Evolutionary conservation across 2,113 vertebrate species (phyloP).

Genomic region (Oryzias woworae): DNA sequence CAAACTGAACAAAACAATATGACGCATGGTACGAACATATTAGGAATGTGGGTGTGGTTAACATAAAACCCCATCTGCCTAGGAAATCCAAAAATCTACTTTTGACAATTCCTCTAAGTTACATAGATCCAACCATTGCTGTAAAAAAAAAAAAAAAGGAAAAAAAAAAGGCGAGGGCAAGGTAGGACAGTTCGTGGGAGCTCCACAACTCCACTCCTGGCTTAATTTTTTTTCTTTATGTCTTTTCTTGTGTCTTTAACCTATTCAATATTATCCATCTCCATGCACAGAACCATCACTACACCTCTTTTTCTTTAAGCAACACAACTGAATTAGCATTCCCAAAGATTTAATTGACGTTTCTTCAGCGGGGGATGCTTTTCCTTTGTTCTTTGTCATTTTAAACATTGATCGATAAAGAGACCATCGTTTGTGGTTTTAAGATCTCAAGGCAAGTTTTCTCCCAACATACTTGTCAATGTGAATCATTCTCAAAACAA

Average conservation of each 20-base stretch:
- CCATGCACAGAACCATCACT: not conserved
- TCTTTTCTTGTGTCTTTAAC: conserved; percentile 22
- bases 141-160: too few species aligned
- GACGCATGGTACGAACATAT: too few species aligned
- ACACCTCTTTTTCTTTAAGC: conserved; percentile 9
- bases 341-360: conserved; percentile 35
- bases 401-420: conserved; percentile 34
- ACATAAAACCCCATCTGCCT: too few species aligned
- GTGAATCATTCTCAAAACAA: conserved; percentile 12
- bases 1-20: too few species aligned
- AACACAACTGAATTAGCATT: conserved; percentile 35
- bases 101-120: too few species aligned
- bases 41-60: too few species aligned
- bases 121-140: too few species aligned
- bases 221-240: not conserved
- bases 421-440: not conserved
- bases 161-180: too few species aligned
- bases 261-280: conserved; percentile 2
- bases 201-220: too few species aligned
- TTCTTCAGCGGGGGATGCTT: conserved; percentile 11
- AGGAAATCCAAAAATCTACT: too few species aligned
- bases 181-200: too few species aligned
- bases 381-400: conserved; percentile 21
- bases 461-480: not conserved
- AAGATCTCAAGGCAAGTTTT: conserved; percentile 4